Percentiles rank a stretch among this genome's conserved stretches.
Conservation (phyloP, 2,113 vertebrate genomes). For the Aspiorhynchus laticeps region DNA sequence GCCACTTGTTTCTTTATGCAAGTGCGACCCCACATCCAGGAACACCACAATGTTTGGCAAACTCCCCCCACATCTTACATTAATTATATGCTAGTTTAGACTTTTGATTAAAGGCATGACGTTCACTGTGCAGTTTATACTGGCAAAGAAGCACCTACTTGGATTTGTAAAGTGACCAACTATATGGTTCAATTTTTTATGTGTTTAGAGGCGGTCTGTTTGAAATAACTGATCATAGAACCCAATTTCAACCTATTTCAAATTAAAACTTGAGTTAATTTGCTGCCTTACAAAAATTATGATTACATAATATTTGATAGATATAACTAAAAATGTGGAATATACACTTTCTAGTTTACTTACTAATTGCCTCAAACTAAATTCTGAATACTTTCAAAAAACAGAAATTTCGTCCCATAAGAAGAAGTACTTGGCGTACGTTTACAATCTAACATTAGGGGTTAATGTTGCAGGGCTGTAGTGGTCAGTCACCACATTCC, state of each 20-base stretch:
- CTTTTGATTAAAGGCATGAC: slow-evolving; percentile 27
- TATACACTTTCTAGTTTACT: background rate
- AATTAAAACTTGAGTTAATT: no score
- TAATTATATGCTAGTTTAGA: slow-evolving; percentile 7
- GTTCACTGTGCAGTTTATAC: background rate
- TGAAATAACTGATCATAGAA: background rate
- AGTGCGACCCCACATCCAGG: background rate
- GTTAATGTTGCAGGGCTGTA: slow-evolving; percentile 37
- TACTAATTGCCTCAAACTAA: no score
- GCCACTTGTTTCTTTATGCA: slow-evolving; percentile 26
- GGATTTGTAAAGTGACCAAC: background rate
- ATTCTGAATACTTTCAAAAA: no score
- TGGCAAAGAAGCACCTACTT: background rate
- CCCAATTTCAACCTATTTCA: no score
- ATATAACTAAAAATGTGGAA: background rate
- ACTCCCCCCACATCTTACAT: background rate
- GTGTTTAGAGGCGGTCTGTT: background rate
- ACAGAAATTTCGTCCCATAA: no score
- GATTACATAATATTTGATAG: background rate
- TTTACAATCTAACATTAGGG: slow-evolving; percentile 41
- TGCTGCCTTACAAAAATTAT: background rate
- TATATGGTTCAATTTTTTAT: background rate
- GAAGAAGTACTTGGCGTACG: background rate
- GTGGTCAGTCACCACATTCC: slow-evolving; percentile 49
- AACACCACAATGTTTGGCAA: background rate